A percentile compares a stretch with the other conserved stretches of the same genome.
These are phyloP conservation scores for Trissoscelio sp. DNA, from an alignment of 2,888 invertebrate genomes.

Conservation along the genomic window DNA sequence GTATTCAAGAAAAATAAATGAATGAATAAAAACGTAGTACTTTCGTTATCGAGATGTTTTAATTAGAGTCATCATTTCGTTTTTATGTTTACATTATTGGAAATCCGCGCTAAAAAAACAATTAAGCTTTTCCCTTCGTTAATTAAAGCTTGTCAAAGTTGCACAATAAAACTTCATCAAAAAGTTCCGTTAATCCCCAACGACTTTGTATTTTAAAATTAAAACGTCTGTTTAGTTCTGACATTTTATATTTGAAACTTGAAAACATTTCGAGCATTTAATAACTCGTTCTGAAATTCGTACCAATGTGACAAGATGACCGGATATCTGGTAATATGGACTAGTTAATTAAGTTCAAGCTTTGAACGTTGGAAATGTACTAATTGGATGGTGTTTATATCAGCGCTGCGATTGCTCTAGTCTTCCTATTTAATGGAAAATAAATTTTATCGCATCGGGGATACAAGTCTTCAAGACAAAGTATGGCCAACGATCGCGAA, in stretches of 20 bases:
- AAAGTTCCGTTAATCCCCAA: conserved; percentile 11
- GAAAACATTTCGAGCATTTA: conserved; percentile 23
- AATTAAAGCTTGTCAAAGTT: conserved; percentile 33
- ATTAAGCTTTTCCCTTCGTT: conserved; percentile 8
- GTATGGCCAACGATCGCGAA: conserved; percentile 73
- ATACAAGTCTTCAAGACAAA: conserved; percentile 17
- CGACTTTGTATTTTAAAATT: conserved; percentile 21
- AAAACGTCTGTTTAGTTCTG: conserved; percentile 10
- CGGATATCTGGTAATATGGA: conserved; percentile 47
- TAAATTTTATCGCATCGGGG: conserved; percentile 19
- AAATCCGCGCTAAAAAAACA: no score
- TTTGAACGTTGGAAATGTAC: conserved; percentile 36
- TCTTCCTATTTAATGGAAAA: conserved; percentile 28
- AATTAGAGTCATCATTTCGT: conserved; percentile 1
- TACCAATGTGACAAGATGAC: conserved; percentile 24
- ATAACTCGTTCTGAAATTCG: conserved; percentile 29
- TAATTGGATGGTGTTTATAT: conserved; percentile 38
- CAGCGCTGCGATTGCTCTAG: background rate
- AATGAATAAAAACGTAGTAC: no score
- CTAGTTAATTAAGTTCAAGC: conserved; percentile 36
- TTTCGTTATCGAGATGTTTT: background rate
- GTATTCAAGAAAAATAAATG: no score
- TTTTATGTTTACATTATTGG: conserved; percentile 13
- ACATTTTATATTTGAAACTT: conserved; percentile 26
- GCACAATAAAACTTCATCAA: conserved; percentile 23